Percentiles rank a stretch among this genome's conserved stretches.
Evolutionary conservation across 2,797 vertebrate species (phyloP).

Genomic region (Pseudochirops cupreus): DNA sequence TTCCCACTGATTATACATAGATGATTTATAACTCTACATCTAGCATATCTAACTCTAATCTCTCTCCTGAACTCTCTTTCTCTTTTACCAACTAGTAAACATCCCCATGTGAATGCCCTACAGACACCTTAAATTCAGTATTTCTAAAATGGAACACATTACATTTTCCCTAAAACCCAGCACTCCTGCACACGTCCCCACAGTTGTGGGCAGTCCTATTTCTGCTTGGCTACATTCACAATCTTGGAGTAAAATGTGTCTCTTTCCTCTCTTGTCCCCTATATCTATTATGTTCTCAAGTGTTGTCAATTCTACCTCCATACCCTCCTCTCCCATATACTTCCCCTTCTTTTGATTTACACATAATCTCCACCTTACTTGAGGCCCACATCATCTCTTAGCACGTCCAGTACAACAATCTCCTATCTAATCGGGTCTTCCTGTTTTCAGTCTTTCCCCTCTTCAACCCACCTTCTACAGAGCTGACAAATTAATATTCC

Average conservation of each 20-base stretch:
- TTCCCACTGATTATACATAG: background rate
- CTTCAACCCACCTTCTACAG: background rate
- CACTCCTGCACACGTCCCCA: background rate
- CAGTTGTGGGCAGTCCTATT: background rate
- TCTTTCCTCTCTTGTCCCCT: background rate
- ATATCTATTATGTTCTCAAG: background rate
- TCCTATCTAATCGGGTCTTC: background rate
- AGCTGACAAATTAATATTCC: background rate
- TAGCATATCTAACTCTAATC: background rate
- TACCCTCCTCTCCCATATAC: background rate
- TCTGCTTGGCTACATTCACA: background rate
- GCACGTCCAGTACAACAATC: fast-evolving
- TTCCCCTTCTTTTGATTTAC: background rate
- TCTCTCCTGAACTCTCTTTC: background rate
- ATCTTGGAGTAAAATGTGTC: background rate
- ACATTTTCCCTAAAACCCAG: background rate
- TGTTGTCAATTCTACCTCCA: background rate
- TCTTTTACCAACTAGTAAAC: background rate
- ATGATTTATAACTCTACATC: background rate
- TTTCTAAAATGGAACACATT: background rate
- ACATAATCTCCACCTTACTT: background rate
- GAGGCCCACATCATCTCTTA: background rate
- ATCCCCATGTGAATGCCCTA: background rate
- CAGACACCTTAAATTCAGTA: background rate
- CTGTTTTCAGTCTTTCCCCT: background rate